These are phyloP conservation scores for Phengaris alcon DNA, from an alignment of 2,888 invertebrate species.

Conservation along the genomic window DNA sequence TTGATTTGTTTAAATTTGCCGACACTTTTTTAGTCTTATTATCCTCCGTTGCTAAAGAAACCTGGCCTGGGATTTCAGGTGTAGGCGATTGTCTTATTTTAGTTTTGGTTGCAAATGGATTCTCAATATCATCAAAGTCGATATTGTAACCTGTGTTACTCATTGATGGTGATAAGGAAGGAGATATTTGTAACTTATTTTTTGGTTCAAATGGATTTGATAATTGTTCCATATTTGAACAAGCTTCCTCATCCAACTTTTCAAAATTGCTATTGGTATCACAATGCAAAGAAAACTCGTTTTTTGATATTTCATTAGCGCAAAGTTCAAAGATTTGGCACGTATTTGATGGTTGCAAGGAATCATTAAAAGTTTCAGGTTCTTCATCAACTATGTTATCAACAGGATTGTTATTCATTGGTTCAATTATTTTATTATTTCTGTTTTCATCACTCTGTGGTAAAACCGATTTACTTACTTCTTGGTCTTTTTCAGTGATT, in stretches of 20 bases:
- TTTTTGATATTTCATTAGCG: background rate
- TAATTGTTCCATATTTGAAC: conserved; percentile 24
- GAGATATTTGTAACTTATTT: conserved; percentile 41
- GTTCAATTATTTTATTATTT: background rate
- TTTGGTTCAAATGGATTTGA: conserved; percentile 39
- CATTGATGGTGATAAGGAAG: conserved; percentile 57
- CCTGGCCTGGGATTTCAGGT: conserved; percentile 36
- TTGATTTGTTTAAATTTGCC: conserved; percentile 35
- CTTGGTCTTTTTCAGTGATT: background rate
- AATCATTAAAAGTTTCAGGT: background rate
- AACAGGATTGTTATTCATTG: background rate
- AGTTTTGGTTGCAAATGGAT: conserved; percentile 66
- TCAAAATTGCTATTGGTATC: background rate
- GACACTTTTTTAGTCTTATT: background rate
- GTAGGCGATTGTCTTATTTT: conserved; percentile 60
- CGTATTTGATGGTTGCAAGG: background rate
- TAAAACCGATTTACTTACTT: background rate
- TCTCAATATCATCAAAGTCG: conserved; percentile 65
- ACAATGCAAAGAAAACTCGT: background rate
- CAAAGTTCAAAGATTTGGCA: background rate
- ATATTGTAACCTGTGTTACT: conserved; percentile 63
- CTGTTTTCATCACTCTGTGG: background rate
- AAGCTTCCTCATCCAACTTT: background rate
- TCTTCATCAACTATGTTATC: background rate
- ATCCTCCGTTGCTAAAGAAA: conserved; percentile 13